phyloP scores from a whole-genome alignment of 2,797 vertebrate genomes.

The Artibeus jamaicensis region DNA sequence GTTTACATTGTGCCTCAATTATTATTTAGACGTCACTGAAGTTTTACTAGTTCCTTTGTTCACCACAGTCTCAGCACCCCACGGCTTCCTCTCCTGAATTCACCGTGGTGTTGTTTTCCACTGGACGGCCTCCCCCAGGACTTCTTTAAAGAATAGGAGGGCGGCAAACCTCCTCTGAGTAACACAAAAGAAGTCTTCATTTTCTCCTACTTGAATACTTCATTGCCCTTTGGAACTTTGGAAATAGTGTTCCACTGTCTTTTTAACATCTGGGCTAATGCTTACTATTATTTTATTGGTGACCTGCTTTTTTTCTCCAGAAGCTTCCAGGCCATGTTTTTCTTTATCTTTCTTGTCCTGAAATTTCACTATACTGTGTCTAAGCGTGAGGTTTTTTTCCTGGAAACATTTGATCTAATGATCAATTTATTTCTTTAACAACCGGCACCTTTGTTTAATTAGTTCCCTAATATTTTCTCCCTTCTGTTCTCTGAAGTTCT shows the following conservation, averaged over 20 bases:
- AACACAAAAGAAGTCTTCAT: conserved; percentile 11
- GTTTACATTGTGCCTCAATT: conserved; percentile 27
- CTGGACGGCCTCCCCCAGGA: background rate
- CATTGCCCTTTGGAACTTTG: conserved; percentile 19
- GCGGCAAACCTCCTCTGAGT: conserved; percentile 15
- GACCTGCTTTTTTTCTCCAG: background rate
- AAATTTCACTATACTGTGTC: background rate
- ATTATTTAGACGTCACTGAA: background rate
- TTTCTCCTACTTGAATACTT: conserved; percentile 36
- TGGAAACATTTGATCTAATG: background rate
- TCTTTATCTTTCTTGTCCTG: background rate
- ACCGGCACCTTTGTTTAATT: conserved; percentile 33
- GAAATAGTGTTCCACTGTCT: conserved; percentile 17
- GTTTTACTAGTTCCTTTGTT: conserved; percentile 15
- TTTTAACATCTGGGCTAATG: background rate
- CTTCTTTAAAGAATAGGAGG: conserved; percentile 40
- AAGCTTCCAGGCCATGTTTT: background rate
- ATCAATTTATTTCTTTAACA: conserved; percentile 3
- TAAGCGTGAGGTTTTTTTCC: background rate
- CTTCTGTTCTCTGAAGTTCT: background rate
- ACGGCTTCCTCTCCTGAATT: conserved; percentile 14
- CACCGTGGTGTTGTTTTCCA: background rate
- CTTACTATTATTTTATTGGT: background rate
- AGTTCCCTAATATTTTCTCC: conserved; percentile 40
- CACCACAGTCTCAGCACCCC: background rate